phyloP scores from a whole-genome alignment of 2,888 invertebrate species.

The Oscheius sp. region DNA sequence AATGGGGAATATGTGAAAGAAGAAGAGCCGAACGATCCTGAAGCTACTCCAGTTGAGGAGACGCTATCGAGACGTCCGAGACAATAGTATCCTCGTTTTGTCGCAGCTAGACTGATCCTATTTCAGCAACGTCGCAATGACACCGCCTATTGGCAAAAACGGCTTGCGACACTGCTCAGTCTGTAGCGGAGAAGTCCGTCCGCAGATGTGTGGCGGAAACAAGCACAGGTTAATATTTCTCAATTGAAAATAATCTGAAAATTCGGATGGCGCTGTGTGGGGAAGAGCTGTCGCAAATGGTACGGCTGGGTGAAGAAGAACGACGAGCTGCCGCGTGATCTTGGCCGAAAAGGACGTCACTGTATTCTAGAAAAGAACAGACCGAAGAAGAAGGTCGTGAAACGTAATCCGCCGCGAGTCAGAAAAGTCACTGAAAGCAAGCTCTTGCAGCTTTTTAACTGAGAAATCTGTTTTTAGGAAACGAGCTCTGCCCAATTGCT shows the following conservation, averaged over 20 bases:
- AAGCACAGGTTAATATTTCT: slow-evolving; percentile 42
- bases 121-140: slow-evolving; percentile 64
- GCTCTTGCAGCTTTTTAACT: background rate
- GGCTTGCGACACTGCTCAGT: slow-evolving; percentile 57
- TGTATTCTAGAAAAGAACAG: slow-evolving; percentile 1
- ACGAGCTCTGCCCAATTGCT: slow-evolving; percentile 26
- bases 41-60: background rate
- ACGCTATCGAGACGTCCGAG: slow-evolving; percentile 40
- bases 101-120: background rate
- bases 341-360: slow-evolving; percentile 55
- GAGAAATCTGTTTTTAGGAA: background rate
- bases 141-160: slow-evolving; percentile 53
- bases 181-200: slow-evolving; percentile 64
- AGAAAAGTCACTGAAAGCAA: slow-evolving; percentile 12
- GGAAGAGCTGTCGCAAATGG: slow-evolving; percentile 72
- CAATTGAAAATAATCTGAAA: background rate
- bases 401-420: background rate
- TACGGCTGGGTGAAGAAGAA: slow-evolving; percentile 70
- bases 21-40: background rate
- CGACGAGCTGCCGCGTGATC: slow-evolving; percentile 68
- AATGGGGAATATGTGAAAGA: background rate
- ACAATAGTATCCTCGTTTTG: slow-evolving; percentile 41
- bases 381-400: background rate
- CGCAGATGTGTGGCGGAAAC: slow-evolving; percentile 61
- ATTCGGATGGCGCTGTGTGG: slow-evolving; percentile 69